Evolutionary conservation across 2,113 vertebrate genomes (phyloP).

Genomic region (Copsychus sechellarum): DNA sequence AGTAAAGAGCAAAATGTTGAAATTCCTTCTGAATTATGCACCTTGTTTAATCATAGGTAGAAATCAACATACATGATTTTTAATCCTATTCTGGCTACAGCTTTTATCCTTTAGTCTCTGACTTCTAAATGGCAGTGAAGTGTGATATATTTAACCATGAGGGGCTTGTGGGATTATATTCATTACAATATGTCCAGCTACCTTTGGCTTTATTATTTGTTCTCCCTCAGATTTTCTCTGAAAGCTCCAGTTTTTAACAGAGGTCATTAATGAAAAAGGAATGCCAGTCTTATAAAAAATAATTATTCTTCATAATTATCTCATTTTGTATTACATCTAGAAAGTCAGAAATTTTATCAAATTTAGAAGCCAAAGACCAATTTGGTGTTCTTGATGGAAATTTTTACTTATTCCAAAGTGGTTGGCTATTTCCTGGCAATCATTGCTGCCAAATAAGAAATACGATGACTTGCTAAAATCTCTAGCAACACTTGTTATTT

Average conservation of each 20-base stretch:
- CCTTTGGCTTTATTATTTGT: not conserved
- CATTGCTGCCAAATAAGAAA: not conserved
- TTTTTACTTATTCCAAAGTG: not conserved
- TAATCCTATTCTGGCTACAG: constrained; percentile 4
- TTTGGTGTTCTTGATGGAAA: not conserved
- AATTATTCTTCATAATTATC: not conserved
- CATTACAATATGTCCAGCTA: not conserved
- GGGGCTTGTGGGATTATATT: not conserved
- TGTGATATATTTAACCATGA: not conserved
- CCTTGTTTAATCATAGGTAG: constrained; percentile 8
- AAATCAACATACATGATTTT: not conserved
- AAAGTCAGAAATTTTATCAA: not conserved
- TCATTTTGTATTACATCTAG: constrained; percentile 6
- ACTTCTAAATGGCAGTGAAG: constrained; percentile 8
- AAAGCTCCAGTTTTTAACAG: not conserved
- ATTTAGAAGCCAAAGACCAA: not conserved
- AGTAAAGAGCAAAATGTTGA: not conserved
- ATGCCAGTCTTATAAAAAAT: no score
- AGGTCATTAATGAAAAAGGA: constrained; percentile 11
- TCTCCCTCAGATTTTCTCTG: not conserved
- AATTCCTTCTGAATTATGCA: not conserved
- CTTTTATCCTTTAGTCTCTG: not conserved
- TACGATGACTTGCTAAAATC: not conserved
- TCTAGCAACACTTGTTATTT: not conserved
- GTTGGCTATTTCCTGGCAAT: not conserved